Evolutionary conservation across 2,888 invertebrate genomes (phyloP).

Genomic region (Patella depressa): DNA sequence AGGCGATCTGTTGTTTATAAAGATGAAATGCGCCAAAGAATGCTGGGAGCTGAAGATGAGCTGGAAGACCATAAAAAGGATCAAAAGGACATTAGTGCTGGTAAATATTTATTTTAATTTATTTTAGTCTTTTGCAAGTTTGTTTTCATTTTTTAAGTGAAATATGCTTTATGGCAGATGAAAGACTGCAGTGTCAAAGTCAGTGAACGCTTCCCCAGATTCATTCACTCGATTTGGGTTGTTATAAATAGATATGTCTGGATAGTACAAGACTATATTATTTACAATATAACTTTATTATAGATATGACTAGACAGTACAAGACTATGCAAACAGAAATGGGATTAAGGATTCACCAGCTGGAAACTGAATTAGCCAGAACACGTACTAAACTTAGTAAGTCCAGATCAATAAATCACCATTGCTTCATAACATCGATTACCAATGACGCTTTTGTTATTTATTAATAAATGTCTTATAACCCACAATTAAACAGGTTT

Average conservation of each 20-base stretch:
- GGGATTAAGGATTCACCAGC: conserved; percentile 60
- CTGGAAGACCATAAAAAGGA: conserved; percentile 59
- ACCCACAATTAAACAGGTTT: not conserved
- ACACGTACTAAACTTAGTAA: conserved; percentile 55
- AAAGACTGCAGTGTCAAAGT: too few relatives aligned
- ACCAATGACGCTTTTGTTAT: not conserved
- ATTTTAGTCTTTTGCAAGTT: not conserved
- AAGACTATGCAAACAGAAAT: conserved; percentile 70
- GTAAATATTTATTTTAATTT: conserved; percentile 34
- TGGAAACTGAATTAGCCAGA: conserved; percentile 62
- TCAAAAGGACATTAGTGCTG: conserved; percentile 65
- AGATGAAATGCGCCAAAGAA: conserved; percentile 52
- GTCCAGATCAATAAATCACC: conserved; percentile 4
- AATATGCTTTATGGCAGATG: too few relatives aligned
- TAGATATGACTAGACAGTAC: conserved; percentile 69
- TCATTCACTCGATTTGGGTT: too few relatives aligned
- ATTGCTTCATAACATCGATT: too few relatives aligned
- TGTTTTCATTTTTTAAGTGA: too few relatives aligned
- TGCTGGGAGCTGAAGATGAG: conserved; percentile 57
- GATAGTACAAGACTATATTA: conserved; percentile 66
- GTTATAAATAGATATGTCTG: too few relatives aligned
- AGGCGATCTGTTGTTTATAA: conserved; percentile 57
- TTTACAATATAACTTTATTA: conserved; percentile 11
- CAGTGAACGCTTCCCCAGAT: too few relatives aligned
- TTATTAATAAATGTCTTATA: not conserved